Evolutionary conservation across 1,140 invertebrate genomes (phyloP).

Genomic region (Trachymyrmex septentrionalis): DNA sequence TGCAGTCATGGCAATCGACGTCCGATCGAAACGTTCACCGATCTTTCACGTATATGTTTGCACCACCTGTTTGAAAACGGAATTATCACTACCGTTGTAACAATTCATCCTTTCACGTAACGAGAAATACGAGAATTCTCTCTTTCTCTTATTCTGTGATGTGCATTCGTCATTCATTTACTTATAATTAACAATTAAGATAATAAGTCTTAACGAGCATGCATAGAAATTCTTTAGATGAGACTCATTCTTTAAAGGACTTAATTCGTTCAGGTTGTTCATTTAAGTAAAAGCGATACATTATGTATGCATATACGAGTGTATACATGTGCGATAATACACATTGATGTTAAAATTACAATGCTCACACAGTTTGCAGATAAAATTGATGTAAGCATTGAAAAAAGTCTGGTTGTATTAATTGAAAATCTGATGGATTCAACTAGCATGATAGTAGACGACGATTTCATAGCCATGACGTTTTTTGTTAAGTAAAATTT

Average conservation of each 20-base stretch:
- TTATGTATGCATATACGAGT: neutral
- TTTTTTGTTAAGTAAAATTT: constrained; percentile 11
- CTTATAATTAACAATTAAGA: constrained; percentile 56
- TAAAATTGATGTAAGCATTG: neutral
- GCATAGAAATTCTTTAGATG: constrained; percentile 25
- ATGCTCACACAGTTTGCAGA: neutral
- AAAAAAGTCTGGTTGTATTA: too few species aligned
- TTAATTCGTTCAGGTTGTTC: neutral
- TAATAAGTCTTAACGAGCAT: constrained; percentile 23
- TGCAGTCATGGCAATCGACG: constrained; percentile 62
- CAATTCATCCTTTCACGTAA: constrained; percentile 7
- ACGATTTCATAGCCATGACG: too few species aligned
- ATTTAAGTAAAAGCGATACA: neutral
- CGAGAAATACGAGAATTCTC: neutral
- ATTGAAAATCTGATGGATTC: too few species aligned
- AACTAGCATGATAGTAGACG: too few species aligned
- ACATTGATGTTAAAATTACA: neutral
- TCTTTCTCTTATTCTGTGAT: neutral
- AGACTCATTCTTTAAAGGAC: neutral
- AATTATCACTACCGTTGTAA: neutral
- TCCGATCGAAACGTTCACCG: constrained; percentile 46
- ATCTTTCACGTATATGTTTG: constrained; percentile 8
- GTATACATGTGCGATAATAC: constrained; percentile 7
- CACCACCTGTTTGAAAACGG: constrained; percentile 4
- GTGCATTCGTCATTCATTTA: constrained; percentile 13